Base-by-base conservation (phyloP, 2,888 invertebrate species). In the Gymnoscelis rufifasciata region DNA sequence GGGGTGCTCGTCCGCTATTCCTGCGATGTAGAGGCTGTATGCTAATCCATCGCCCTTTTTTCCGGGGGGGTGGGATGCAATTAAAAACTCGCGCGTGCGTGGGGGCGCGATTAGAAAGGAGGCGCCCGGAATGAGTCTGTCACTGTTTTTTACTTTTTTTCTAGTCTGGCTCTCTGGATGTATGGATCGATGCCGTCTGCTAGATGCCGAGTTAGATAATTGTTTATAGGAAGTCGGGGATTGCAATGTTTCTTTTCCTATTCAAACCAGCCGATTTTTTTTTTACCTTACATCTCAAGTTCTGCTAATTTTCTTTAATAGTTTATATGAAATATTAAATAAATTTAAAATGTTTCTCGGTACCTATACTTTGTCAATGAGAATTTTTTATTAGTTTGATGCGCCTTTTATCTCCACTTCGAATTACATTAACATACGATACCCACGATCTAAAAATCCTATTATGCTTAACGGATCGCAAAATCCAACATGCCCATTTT, bases 81-180 rank as follows among this genome's bases (percentile, higher is more conserved):
- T 87, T 88, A 87, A 86, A 83, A 86, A 83, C 70, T 81, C 86
- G 87, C 87, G 87, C 87, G 86, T 84, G 87, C 86, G 87, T 82
- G 84, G 83, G 83, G 78, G 74, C 71, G 79, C 86, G 87, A 88
- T 88, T 88, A 88, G 87, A 83, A 84, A 75, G 75, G 83, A 82
- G 84, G 82, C 82, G 78, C 71, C 65, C 81, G 80, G 78, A 83
- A 83, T 83, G 86, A 83, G 82, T 75, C 82, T 83, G 82, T 78
- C 81, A 80, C 72, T 68, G 74, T 79, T 82, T 84, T 87, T 81
- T 80, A 76, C 78, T 78, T 80, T 81, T 71, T 87, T 86, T 78
- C 87, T 86, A 88, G 87, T 87, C 87, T 84, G 83, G 78, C 62
- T 60, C 62, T 57, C 60, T 66, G 63, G 62, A 64, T 71, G 65